Base-by-base conservation (phyloP, 2,888 invertebrate genomes). In the Temnothorax unifasciatus region DNA sequence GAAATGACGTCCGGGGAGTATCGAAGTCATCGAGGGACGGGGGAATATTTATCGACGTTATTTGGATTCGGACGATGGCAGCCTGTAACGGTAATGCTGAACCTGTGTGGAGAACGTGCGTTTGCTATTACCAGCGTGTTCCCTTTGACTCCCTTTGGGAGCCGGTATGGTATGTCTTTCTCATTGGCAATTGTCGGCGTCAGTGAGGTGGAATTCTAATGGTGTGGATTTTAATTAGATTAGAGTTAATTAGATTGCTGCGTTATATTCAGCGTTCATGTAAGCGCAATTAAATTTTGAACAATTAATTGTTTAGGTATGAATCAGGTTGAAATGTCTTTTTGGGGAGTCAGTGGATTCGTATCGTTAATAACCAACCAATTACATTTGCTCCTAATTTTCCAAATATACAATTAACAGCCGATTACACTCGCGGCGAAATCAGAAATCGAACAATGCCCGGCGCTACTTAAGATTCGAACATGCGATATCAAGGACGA, bases 161-260 rank as follows among this genome's bases (percentile, higher is more conserved):
- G 8, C 15, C 41, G 21, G 54, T 11, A 34, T 47, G 21, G 54
- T 11, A 34, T 47, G 79, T 71, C 79, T 71, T 81, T 81, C 79
- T 81, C 79, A 59, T 25, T 81, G 59, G 71, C 38, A 73, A 81
- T 81, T 81, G 59, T 59, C 79, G 73, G 59, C 71, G 47, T 81
- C 79, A 81, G 79, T 47, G 71, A 71, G 47, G 79, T 38, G 73
- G 79, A 81, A 81, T 81, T 73, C 79, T 81, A 81, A 81, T 71
- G 38, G 79, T 29, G 71, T 59, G 79, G 57, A 73, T 81, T 81
- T 81, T 81, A 81, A 81, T 81, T 73, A 73, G 79, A 81, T 81
- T 81, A 81, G 79, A 81, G 79, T 73, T 81, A 71, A 81, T 81
- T 81, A 71, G 79, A 81, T 73, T 34, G 79, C 59, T 71, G 73